Evolutionary conservation across 1,140 invertebrate species (phyloP).

Genomic region (Yoshiicerus persimilis): DNA sequence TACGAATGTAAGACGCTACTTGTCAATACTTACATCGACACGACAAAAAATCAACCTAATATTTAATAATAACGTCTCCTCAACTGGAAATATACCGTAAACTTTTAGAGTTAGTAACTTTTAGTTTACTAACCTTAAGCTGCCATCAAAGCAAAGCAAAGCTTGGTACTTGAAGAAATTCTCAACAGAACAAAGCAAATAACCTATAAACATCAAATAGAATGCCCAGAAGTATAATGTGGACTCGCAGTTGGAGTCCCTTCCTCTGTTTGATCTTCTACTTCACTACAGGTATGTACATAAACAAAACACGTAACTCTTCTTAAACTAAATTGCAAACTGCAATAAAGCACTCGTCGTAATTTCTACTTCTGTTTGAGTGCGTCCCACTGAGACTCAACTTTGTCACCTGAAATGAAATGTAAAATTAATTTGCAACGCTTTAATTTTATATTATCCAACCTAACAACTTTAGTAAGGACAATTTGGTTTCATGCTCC

Average conservation of each 20-base stretch:
- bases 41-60: not conserved
- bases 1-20: not conserved
- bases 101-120: too few relatives aligned
- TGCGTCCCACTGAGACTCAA: not conserved
- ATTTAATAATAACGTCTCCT: not conserved
- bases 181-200: not conserved
- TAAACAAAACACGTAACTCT: not conserved
- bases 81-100: too few relatives aligned
- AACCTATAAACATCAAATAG: not conserved
- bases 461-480: not conserved
- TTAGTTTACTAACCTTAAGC: not conserved
- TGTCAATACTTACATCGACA: not conserved
- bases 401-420: not conserved
- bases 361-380: not conserved
- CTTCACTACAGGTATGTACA: slow-evolving; percentile 15
- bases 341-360: not conserved
- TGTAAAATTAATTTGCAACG: not conserved
- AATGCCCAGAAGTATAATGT: not conserved
- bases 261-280: slow-evolving; percentile 6
- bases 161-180: not conserved
- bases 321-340: not conserved
- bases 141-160: not conserved
- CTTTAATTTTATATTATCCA: not conserved
- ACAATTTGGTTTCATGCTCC: not conserved
- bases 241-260: not conserved